Evolutionary conservation across 2,113 vertebrate species (phyloP).

Genomic region (Rhea pennata): DNA sequence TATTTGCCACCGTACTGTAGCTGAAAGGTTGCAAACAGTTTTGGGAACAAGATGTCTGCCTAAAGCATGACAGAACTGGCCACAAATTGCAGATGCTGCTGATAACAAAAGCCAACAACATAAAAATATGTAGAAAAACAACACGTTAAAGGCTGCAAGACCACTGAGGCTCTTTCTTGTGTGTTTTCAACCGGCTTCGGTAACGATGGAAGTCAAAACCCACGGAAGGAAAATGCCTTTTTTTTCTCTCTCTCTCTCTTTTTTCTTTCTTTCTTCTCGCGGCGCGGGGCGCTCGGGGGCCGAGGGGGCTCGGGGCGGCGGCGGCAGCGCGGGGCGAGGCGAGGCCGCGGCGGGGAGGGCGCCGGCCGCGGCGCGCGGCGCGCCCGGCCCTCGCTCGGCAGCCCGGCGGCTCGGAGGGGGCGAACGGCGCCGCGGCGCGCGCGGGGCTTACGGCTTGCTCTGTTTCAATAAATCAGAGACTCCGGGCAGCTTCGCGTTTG

Average conservation of each 20-base stretch:
- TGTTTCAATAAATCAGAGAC: constrained; percentile 38
- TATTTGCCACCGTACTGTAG: constrained; percentile 9
- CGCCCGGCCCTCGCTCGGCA: no score
- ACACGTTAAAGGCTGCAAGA: constrained; percentile 73
- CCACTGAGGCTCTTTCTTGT: constrained; percentile 74
- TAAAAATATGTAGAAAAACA: constrained; percentile 83
- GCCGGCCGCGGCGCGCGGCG: no score
- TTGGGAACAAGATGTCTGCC: constrained; percentile 82
- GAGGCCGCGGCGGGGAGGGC: no score
- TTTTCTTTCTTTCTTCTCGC: no score
- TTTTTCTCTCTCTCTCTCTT: no score
- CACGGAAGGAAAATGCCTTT: constrained; percentile 56
- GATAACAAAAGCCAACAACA: constrained; percentile 84
- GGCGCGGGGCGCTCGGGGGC: no score
- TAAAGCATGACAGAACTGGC: constrained; percentile 78
- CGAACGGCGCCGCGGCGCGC: no score
- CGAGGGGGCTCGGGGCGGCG: no score
- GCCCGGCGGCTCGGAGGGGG: no score
- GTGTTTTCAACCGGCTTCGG: constrained; percentile 44
- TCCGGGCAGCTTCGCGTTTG: constrained; percentile 6
- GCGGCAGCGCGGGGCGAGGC: no score
- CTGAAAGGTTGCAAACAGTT: constrained; percentile 76
- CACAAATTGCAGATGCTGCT: constrained; percentile 83
- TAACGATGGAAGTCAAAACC: constrained; percentile 61
- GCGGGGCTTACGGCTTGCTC: not conserved